phyloP scores from a whole-genome alignment of 2,113 vertebrate species.

The Antechinus flavipes region DNA sequence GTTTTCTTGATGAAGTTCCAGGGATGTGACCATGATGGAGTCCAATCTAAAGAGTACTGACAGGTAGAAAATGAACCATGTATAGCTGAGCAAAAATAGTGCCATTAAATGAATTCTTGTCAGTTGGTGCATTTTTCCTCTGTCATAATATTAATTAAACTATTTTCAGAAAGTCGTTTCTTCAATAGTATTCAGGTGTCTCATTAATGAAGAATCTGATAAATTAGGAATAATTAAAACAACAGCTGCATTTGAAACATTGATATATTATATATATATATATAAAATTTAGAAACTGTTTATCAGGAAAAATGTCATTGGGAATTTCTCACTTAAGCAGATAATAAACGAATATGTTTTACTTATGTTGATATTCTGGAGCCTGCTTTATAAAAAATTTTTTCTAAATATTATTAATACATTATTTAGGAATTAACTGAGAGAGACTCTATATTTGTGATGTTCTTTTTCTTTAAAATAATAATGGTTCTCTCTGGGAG shows the following conservation, averaged over 20 bases:
- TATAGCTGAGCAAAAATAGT: not conserved
- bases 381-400: too few relatives aligned
- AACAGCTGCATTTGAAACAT: not conserved
- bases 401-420: not conserved
- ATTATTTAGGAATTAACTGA: not conserved
- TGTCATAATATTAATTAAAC: not conserved
- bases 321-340: not conserved
- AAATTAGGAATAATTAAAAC: not conserved
- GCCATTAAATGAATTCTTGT: not conserved
- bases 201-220: not conserved
- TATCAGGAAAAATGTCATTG: constrained; percentile 13
- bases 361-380: not conserved
- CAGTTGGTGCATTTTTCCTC: not conserved
- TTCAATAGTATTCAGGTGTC: not conserved
- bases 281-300: not conserved
- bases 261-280: rapidly evolving
- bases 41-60: not conserved
- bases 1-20: not conserved
- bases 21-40: not conserved
- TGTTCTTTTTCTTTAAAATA: too few relatives aligned
- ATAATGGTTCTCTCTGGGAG: too few relatives aligned
- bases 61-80: not conserved
- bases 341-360: not conserved
- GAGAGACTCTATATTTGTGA: not conserved
- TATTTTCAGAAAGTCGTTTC: not conserved